Evolutionary conservation across 2,113 vertebrate species (phyloP).

Genomic region (Hydropotes inermis): DNA sequence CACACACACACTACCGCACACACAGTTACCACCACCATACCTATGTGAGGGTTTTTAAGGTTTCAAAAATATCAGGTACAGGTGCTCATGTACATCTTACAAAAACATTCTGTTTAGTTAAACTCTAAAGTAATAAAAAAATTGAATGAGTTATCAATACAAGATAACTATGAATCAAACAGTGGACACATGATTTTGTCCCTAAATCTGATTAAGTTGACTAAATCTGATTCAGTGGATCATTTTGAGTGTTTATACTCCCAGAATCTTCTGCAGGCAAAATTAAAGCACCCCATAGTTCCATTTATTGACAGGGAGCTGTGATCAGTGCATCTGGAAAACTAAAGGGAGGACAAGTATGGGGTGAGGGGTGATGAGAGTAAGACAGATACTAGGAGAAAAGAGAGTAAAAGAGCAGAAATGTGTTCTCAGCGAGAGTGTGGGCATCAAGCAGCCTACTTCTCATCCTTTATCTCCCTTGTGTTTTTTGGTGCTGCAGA

Average conservation of each 20-base stretch:
- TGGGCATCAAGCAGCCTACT: fast-evolving
- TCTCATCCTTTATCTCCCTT: not conserved
- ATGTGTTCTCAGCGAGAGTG: not conserved
- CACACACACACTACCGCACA: fast-evolving
- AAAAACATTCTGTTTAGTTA: not conserved
- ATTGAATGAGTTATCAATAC: not conserved
- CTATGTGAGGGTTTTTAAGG: fast-evolving
- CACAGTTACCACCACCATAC: not conserved
- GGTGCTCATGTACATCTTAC: not conserved
- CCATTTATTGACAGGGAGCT: not conserved
- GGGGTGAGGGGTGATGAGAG: fast-evolving
- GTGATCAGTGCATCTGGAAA: not conserved
- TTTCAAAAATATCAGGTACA: not conserved
- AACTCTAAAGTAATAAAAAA: not conserved
- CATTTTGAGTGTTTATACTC: not conserved
- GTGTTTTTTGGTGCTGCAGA: not conserved
- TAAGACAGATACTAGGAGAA: not conserved
- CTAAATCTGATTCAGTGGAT: not conserved
- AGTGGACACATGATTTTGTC: not conserved
- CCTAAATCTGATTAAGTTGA: not conserved
- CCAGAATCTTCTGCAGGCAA: not conserved
- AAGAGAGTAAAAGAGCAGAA: not conserved
- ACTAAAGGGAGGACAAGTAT: not conserved
- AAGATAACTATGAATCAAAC: not conserved
- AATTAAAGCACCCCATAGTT: not conserved